Evolutionary conservation across 2,888 invertebrate species (phyloP).

Genomic region (Ramazzottius varieornatus): DNA sequence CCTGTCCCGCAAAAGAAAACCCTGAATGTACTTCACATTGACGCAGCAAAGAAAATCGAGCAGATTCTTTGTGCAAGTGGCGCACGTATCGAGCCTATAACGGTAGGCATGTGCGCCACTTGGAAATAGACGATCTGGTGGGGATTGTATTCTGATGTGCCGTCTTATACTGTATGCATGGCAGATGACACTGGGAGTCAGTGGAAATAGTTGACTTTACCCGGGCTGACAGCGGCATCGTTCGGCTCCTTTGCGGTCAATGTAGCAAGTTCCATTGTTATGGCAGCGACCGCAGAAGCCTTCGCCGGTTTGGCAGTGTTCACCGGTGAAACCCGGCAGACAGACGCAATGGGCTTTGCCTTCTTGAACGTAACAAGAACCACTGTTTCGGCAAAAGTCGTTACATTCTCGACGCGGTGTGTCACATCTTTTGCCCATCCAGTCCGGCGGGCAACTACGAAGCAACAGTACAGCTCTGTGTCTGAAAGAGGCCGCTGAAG

Average conservation of each 20-base stretch:
- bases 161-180: no score
- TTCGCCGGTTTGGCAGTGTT: slow-evolving; percentile 6
- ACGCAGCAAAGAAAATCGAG: no score
- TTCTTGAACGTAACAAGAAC: slow-evolving; percentile 23
- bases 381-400: slow-evolving; percentile 31
- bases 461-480: slow-evolving; percentile 5
- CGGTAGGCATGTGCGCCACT: no score
- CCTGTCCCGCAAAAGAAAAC: background rate
- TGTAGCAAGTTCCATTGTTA: background rate
- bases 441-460: slow-evolving; percentile 31
- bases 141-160: no score
- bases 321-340: slow-evolving; percentile 28
- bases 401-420: slow-evolving; percentile 32
- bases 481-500: slow-evolving; percentile 24
- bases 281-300: background rate
- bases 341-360: slow-evolving; percentile 28
- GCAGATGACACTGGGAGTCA: no score
- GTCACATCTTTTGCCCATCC: slow-evolving; percentile 39
- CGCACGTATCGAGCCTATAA: no score
- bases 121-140: no score
- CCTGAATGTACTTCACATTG: no score
- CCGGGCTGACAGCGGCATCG: background rate
- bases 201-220: no score
- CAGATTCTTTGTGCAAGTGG: no score
- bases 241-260: background rate